Evolutionary conservation across 1,140 invertebrate genomes (phyloP).

Genomic region (Drosophila auraria): DNA sequence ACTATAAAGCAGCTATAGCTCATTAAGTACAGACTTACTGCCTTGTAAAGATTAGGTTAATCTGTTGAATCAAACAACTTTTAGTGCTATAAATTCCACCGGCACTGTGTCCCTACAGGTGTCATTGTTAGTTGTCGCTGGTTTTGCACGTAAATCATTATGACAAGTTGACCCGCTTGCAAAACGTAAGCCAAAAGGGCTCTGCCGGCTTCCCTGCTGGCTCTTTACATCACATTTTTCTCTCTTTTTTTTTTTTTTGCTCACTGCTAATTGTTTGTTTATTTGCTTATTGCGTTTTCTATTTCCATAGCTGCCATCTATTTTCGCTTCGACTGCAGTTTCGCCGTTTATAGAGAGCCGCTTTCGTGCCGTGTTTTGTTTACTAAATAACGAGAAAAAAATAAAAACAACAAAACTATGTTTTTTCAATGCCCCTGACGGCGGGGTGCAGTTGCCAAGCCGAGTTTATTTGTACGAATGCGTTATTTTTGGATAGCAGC

Average conservation of each 20-base stretch:
- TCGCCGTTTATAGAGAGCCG: slow-evolving; percentile 8
- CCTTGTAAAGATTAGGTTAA: neutral
- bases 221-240: slow-evolving; percentile 11
- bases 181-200: slow-evolving; percentile 49
- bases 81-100: slow-evolving; percentile 6
- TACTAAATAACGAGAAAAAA: slow-evolving; percentile 59
- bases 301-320: slow-evolving; percentile 44
- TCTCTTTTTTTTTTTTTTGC: slow-evolving; percentile 23
- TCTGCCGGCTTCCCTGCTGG: slow-evolving; percentile 33
- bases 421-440: slow-evolving; percentile 10
- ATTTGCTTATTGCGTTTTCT: slow-evolving; percentile 70
- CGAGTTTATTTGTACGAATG: slow-evolving; percentile 42
- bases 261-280: slow-evolving; percentile 75
- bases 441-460: slow-evolving; percentile 42
- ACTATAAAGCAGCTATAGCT: neutral
- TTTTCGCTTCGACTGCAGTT: slow-evolving; percentile 45
- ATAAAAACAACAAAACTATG: slow-evolving; percentile 4
- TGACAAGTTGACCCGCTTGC: slow-evolving; percentile 80
- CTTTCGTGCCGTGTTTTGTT: slow-evolving; percentile 37
- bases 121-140: slow-evolving; percentile 43
- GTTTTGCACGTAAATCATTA: slow-evolving; percentile 71
- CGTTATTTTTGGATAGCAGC: slow-evolving; percentile 36
- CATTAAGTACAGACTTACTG: neutral
- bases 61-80: neutral
- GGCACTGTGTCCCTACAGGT: slow-evolving; percentile 41